Conservation (phyloP, 2,113 vertebrate genomes). For the Pyxicephalus adspersus region DNA sequence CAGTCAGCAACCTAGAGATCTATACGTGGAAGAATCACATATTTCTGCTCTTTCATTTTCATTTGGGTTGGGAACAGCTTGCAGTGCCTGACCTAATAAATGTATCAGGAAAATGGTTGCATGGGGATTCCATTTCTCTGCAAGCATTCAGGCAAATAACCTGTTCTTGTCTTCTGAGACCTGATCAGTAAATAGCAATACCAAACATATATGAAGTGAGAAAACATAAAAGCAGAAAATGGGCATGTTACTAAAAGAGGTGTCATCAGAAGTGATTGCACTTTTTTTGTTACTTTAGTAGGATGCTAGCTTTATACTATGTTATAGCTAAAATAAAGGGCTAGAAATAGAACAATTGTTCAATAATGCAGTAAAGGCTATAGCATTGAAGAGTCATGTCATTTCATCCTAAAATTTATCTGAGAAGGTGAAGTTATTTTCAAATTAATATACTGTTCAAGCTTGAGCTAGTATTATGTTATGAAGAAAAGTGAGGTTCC, state of each 20-base stretch:
- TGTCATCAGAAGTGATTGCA: constrained; percentile 34
- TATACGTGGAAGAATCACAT: constrained; percentile 33
- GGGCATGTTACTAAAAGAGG: constrained; percentile 11
- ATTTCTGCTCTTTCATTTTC: constrained; percentile 49
- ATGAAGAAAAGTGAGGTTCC: too few relatives aligned
- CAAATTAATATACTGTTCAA: too few relatives aligned
- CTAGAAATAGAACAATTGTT: too few relatives aligned
- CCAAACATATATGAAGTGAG: constrained; percentile 35
- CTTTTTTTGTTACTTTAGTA: neutral
- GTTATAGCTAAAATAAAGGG: too few relatives aligned
- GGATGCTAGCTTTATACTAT: neutral
- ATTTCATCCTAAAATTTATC: too few relatives aligned
- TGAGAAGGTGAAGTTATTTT: too few relatives aligned
- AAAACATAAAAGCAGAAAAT: constrained; percentile 32
- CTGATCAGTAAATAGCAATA: constrained; percentile 51
- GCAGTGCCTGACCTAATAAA: constrained; percentile 47
- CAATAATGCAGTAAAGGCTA: too few relatives aligned
- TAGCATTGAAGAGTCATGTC: too few relatives aligned
- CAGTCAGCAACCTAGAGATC: constrained; percentile 23
- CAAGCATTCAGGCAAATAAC: constrained; percentile 43
- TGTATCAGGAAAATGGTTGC: constrained; percentile 41
- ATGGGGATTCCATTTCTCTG: constrained; percentile 43
- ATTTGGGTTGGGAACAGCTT: constrained; percentile 39
- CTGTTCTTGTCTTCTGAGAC: constrained; percentile 40
- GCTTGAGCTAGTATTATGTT: too few relatives aligned